Conservation (phyloP, 2,113 vertebrate species). For the Alectura lathami region DNA sequence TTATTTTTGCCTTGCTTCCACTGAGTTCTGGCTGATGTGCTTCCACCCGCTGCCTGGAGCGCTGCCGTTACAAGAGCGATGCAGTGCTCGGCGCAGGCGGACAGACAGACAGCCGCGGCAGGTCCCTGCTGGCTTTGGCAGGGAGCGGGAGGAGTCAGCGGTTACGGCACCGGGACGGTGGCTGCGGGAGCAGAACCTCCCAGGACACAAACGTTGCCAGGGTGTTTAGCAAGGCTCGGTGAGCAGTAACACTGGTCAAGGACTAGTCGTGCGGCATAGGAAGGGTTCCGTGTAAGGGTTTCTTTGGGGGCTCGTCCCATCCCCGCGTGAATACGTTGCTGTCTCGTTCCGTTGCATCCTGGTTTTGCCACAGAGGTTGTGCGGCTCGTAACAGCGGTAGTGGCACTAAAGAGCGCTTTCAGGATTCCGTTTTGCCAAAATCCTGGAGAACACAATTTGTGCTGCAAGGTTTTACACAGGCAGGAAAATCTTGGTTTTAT, state of each 20-base stretch:
- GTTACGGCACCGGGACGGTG: accelerated
- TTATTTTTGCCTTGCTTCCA: not conserved
- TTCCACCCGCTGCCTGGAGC: too few relatives aligned
- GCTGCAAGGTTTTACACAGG: not conserved
- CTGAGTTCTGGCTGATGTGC: not conserved
- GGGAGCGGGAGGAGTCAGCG: not conserved
- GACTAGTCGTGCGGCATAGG: not conserved
- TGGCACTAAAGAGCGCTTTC: not conserved
- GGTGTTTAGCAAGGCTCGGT: not conserved
- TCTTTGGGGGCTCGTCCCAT: not conserved
- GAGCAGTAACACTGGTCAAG: not conserved
- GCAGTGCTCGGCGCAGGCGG: too few relatives aligned
- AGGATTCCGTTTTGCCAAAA: not conserved
- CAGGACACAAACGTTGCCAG: not conserved
- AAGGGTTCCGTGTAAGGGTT: not conserved
- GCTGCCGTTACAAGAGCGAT: too few relatives aligned
- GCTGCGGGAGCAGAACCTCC: not conserved
- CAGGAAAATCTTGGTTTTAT: not conserved
- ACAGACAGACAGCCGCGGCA: accelerated
- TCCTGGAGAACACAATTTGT: not conserved
- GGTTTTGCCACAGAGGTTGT: not conserved
- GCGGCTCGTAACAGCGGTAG: not conserved
- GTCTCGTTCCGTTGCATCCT: not conserved
- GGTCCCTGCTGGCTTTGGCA: not conserved
- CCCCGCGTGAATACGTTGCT: accelerated